Evolutionary conservation across 1,140 invertebrate genomes (phyloP), one percentile per base, ranked within the genome.

Genomic region (Bombus fervidus): DNA sequence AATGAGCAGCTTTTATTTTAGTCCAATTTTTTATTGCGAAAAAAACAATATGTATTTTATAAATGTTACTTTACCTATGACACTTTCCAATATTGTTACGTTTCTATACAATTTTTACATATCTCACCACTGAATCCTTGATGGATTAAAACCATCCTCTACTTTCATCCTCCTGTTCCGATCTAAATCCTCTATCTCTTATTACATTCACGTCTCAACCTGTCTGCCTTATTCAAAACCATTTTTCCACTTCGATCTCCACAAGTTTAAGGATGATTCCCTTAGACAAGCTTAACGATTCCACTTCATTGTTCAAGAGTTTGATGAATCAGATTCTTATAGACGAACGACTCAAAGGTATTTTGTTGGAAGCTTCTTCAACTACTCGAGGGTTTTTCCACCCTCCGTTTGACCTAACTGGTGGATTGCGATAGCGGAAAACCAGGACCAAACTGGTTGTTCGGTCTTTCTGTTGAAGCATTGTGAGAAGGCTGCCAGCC

Each of bases 351-450:
- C 15, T 47, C 57, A 3, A 5, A 66, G 82, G 66, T 84, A 84
- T 84, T 83, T 47, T 9, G 34, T 34, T 69, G 37, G n/a, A 43
- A 62, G 18, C 62, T 15, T 76, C 74, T 25, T 34, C 62, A 6
- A 5, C 53, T 62, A 62, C 34, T 73, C 69, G 34, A 74, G 12
- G 13, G 31, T 1, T 73, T 81, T 64, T 85, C 15, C 41, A 59
- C 34, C 37, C 78, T 25, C 34, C 57, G 25, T 81, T 47, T 31
- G 59, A 57, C 59, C 83, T 74, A 71, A 25, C 83, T 85, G 69
- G 69, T 85, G 69, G 69, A 74, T 85, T 22, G 43, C 78, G 77
- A 74, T 85, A 85, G 53, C 28, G 31, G 64, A 80, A 72, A 84
- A 72, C 37, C 34, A 22, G 5, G n/a, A 43, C 22, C 39, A 31